Evolutionary conservation across 2,113 vertebrate genomes (phyloP), one percentile per base, ranked within the genome.

Genomic region (Scortum barcoo): DNA sequence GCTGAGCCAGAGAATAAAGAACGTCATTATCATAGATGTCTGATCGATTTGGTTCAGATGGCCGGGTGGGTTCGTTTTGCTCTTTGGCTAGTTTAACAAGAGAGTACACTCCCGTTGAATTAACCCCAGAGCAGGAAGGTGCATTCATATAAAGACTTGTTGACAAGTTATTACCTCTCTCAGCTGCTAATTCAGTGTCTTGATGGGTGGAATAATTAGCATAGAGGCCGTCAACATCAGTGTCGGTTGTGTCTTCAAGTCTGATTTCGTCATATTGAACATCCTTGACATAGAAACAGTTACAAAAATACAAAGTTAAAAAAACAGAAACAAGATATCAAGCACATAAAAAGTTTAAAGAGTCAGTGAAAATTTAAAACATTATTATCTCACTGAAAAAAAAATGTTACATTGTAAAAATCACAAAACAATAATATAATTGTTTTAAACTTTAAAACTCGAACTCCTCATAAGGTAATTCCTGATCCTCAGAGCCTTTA

Each of bases 221-320:
- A 40, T 81, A 83, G 36, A 69, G 12, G 48, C 6, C 3, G 16
- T 71, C 44, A 17, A 6, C 14, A 1, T 46, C 68, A 38, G 9
- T 7, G 54, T 22, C 42, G 63, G 48, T 28, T 56, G 54, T 26
- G 12, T 81, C 33, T 66, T 50, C 84, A 56, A 1, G 44, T 66
- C 77, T 42, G 28, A 74, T 71, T 36, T 19, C 44, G 5, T 54
- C 54, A 68, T 44, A 67, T 33, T 22, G 54, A 67, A 2, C n/a
- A 24, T 30, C 74, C 86, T 88, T 33, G 12, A 73, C 86, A 56
- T 20, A 56, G 19, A 28, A 65, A 66, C 3, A n/a, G 17, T 38
- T 16, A 7, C 48, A 6, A 13, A 40, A 22, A 62, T 9, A 51
- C 13, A 16, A 3, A 53, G 24, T 42, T 28, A 40, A 26, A 4